Percentiles rank a stretch among this genome's conserved stretches.
phyloP scores from a whole-genome alignment of 2,888 invertebrate species.

The Lasioglossum marginatum region DNA sequence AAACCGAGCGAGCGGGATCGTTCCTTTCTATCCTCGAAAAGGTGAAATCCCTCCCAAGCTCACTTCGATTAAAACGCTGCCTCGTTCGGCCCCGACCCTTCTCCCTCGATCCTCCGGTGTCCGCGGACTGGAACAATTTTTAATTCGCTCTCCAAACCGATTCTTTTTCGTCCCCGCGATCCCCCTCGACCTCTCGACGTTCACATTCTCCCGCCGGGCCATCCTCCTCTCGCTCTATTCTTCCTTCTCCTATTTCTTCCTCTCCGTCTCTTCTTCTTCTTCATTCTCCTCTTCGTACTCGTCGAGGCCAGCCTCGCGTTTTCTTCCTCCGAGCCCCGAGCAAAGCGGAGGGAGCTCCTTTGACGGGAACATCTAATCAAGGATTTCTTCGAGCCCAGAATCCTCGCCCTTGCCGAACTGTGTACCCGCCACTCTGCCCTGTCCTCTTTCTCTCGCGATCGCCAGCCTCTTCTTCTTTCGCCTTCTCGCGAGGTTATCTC shows the following conservation, averaged over 20 bases:
- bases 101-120: slow-evolving; percentile 44
- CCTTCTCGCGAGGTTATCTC: slow-evolving; percentile 51
- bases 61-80: slow-evolving; percentile 58
- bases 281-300: not conserved
- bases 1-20: slow-evolving; percentile 60
- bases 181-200: not conserved
- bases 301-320: not conserved
- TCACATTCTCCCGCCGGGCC: not conserved
- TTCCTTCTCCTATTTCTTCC: not conserved
- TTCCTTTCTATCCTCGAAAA: slow-evolving; percentile 64
- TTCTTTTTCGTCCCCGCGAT: slow-evolving; percentile 30
- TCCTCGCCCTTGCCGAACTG: slow-evolving; percentile 46
- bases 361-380: slow-evolving; percentile 77
- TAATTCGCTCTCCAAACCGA: slow-evolving; percentile 68
- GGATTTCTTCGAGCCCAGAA: slow-evolving; percentile 63
- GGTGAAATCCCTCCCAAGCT: slow-evolving; percentile 50
- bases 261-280: not conserved
- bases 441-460: slow-evolving; percentile 9
- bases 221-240: not conserved
- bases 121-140: slow-evolving; percentile 69
- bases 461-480: not conserved
- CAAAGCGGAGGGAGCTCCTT: slow-evolving; percentile 63
- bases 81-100: slow-evolving; percentile 4
- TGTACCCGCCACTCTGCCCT: slow-evolving; percentile 11
- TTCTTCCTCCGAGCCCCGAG: slow-evolving; percentile 40